Evolutionary conservation across 2,113 vertebrate species (phyloP), one percentile per base, ranked within the genome.

Genomic region (Colius striatus): DNA sequence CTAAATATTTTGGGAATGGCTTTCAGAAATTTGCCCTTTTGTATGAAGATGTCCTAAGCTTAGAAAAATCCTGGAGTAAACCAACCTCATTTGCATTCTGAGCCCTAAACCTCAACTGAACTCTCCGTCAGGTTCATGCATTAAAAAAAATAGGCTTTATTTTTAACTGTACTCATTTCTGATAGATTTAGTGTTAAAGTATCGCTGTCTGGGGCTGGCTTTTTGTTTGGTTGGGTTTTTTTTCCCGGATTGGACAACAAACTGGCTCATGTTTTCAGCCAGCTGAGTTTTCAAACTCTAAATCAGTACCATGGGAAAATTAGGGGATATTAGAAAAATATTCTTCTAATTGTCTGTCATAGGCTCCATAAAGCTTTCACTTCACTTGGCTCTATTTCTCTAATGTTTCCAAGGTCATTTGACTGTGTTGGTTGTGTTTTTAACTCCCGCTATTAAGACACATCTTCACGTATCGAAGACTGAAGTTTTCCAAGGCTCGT

Each of bases 201-300:
- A 13, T 53, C 13, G 38, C 5, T 21, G 45, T 27, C 17, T 41
- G 5, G 11, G 5, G 2, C 3, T 41, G 20, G 36, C 32, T 63
- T 3, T 1, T 13, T 16, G 8, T 10, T 45, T 61, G 1, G 6
- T 18, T 4, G 10, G 11, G 4, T 13, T 65, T 21, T 23, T 26
- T 23, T 38, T 27, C 15, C 19, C 11, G 12, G 1, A 66, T 91
- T 22, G 14, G 29, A 26, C 23, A 68, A 22, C 16, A 55, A 45
- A 55, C 34, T 1, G 0, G 2, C 26, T 65, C 65, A 58, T 45
- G 15, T 48, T 50, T 34, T 78, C 48, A 15, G 0, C 74, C 19
- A 47, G 13, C 21, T 75, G 38, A 38, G 16, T 80, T 60, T 50
- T 91, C 41, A 43, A 25, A 47, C 48, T 90, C 13, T 53, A 51